phyloP scores from a whole-genome alignment of 2,113 vertebrate genomes.

The Callocephalon fimbriatum region DNA sequence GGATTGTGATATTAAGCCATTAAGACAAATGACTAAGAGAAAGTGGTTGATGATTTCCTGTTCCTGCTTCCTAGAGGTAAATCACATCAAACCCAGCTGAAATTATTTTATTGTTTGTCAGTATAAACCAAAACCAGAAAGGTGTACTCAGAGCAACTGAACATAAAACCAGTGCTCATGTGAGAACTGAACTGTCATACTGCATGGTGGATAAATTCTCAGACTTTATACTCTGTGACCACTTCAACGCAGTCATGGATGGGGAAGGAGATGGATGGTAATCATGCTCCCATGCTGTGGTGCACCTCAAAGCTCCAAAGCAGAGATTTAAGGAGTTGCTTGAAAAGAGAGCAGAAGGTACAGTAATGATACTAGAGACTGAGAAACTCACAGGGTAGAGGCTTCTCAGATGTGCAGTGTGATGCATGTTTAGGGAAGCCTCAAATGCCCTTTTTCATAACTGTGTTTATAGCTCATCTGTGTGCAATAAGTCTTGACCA shows the following conservation, averaged over 20 bases:
- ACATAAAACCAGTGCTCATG: rapidly evolving
- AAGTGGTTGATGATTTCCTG: neutral
- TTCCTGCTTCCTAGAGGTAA: neutral
- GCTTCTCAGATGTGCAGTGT: conserved; percentile 26
- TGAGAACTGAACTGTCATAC: neutral
- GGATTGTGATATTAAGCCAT: neutral
- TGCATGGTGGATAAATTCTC: rapidly evolving
- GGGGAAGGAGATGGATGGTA: neutral
- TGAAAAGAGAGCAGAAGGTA: conserved; percentile 57
- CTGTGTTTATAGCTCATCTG: conserved; percentile 75
- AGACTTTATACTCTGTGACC: neutral
- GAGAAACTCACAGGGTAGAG: conserved; percentile 38
- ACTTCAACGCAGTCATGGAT: neutral
- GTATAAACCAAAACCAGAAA: neutral
- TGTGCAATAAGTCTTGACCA: conserved; percentile 76
- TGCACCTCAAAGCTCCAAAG: neutral
- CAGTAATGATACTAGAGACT: conserved; percentile 54
- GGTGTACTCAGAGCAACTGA: neutral
- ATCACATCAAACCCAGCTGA: neutral
- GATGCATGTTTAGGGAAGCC: conserved; percentile 73
- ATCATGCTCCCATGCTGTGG: neutral
- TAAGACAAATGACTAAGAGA: neutral
- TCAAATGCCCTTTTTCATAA: conserved; percentile 73
- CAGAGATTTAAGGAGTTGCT: neutral
- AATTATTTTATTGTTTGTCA: neutral